Conservation (phyloP, 2,888 invertebrate species). For the Thalpophila matura region DNA sequence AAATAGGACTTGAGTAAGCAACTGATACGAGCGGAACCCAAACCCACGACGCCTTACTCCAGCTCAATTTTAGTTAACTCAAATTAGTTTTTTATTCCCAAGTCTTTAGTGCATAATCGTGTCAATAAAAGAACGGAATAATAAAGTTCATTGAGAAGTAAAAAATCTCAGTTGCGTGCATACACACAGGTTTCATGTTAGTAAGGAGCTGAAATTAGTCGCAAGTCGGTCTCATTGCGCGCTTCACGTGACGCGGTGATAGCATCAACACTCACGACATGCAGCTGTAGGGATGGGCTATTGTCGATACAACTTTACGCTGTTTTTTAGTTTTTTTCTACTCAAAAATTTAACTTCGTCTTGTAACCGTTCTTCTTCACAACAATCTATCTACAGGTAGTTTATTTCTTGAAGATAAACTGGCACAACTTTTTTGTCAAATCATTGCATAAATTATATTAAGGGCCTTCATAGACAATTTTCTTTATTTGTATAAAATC, state of each 20-base stretch:
- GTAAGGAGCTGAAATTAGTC: conserved; percentile 80
- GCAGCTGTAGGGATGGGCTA: conserved; percentile 70
- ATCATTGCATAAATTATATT: too few relatives aligned
- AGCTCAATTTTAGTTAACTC: too few relatives aligned
- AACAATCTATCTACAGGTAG: too few relatives aligned
- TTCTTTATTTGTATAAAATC: too few relatives aligned
- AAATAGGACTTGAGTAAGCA: too few relatives aligned
- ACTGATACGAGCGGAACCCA: too few relatives aligned
- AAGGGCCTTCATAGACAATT: too few relatives aligned
- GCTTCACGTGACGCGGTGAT: conserved; percentile 73
- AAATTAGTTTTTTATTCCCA: too few relatives aligned
- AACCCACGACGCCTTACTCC: too few relatives aligned
- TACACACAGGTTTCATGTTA: conserved; percentile 58
- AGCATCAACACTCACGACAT: conserved; percentile 82
- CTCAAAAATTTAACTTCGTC: not conserved
- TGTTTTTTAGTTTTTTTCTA: conserved; percentile 12
- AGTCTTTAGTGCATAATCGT: too few relatives aligned
- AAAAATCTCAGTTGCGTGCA: conserved; percentile 24
- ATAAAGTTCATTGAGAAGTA: not conserved
- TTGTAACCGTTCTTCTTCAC: not conserved
- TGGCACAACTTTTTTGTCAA: too few relatives aligned
- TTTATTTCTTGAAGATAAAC: too few relatives aligned
- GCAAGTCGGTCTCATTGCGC: conserved; percentile 74
- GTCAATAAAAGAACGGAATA: not conserved
- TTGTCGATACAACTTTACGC: conserved; percentile 25